Conservation (phyloP, 2,113 vertebrate species). For the cattle (Bos taurus) region ARS-UCD2.0 NC_037330.1:96610001-96610500, state of each 20-base stretch:
- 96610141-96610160: background rate
- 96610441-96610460: background rate
- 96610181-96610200: background rate
- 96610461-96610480: background rate
- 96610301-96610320: background rate
- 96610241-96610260: constrained; percentile 5
- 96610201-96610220: background rate
- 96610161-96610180: background rate
- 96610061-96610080: background rate
- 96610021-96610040: background rate
- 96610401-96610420: background rate
- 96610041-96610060: background rate
- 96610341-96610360: background rate
- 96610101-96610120: background rate
- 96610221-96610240: background rate
- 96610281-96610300: background rate
- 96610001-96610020: background rate
- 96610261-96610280: background rate
- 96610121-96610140: background rate
- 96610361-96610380: background rate
- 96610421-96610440: background rate
- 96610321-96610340: background rate
- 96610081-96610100: background rate
- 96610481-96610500: background rate
- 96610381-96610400: background rate